Evolutionary conservation across 2,797 vertebrate genomes (phyloP).

Genomic region (Gymnothorax reevesii): DNA sequence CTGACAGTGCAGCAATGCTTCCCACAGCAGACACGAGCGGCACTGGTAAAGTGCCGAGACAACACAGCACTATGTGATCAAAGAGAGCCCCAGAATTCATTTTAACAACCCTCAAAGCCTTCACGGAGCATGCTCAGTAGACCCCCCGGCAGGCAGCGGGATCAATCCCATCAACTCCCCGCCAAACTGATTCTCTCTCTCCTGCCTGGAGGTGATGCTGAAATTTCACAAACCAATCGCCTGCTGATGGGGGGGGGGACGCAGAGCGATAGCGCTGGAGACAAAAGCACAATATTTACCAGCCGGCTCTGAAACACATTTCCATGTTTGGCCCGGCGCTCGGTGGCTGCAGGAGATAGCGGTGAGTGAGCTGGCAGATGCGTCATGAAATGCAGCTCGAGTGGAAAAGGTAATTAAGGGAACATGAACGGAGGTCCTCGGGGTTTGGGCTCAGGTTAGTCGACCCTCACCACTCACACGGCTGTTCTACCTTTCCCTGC

Average conservation of each 20-base stretch:
- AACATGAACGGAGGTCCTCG: neutral
- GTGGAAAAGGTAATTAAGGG: constrained; percentile 7
- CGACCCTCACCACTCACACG: neutral
- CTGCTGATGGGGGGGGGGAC: too few relatives aligned
- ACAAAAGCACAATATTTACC: neutral
- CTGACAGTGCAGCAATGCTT: neutral
- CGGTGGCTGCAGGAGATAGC: neutral
- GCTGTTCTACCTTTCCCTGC: neutral
- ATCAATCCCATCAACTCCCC: neutral
- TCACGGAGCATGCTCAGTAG: neutral
- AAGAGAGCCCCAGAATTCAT: neutral
- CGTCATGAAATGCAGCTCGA: constrained; percentile 2
- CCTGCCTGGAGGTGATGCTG: neutral
- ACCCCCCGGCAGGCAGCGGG: neutral
- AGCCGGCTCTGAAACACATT: neutral
- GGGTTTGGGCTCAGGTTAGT: neutral
- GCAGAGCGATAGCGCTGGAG: neutral
- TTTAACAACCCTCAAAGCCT: neutral
- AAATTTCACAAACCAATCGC: neutral
- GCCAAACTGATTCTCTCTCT: neutral
- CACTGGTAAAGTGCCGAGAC: neutral
- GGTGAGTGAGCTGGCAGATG: neutral
- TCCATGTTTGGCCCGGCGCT: neutral
- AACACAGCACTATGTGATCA: neutral
- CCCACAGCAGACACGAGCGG: neutral